Base-by-base conservation (phyloP, 2,113 vertebrate species). In the Larimichthys polyactis region DNA sequence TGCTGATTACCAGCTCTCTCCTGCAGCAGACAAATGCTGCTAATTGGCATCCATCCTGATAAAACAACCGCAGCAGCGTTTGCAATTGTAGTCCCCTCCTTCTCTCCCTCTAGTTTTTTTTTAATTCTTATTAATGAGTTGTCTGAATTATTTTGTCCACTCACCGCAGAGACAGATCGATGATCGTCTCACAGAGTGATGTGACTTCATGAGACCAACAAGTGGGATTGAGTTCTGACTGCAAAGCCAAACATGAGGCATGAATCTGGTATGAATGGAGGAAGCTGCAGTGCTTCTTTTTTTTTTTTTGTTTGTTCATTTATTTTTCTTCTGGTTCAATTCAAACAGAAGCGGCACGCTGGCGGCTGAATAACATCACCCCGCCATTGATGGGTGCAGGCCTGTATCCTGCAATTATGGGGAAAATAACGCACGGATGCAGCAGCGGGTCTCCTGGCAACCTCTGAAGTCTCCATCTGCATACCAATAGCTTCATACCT, bases 191-290 rank as follows among this genome's bases (percentile, higher is more conserved):
- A 40, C 78, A 59, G 49, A 14, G 51, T 27, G 73, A 65, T 81
- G 59, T 72, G 68, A 79, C 79, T 71, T 62, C 57, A n/a, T 2
- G 44, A 59, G 62, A 78, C 86, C 90, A 93, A 92, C 91, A 92
- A 91, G 91, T 92, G 91, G 87, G 65, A 67, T 71, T 16, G 36
- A 60, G 66, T 57, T 36, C 14, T n/a, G 76, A 36, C 59, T 57
- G 74, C 78, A 2, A 27, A 79, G 74, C 62, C 46, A 27, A 36
- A 57, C 43, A 32, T 22, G 22, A 49, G 43, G 43, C 4, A 4
- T 65, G 64, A 9, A 40, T 40, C 24, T 19, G n/a, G 5, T n/a
- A 20, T 71, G 68, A 15, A 54, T 40, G 82, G 16, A 81, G 22
- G 51, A 12, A 79, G 64, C 71, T 79, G 75, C 77, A 63, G 62